Evolutionary conservation across 1,140 invertebrate species (phyloP), one percentile per base, ranked within the genome.

Genomic region (Eufriesea mexicana): DNA sequence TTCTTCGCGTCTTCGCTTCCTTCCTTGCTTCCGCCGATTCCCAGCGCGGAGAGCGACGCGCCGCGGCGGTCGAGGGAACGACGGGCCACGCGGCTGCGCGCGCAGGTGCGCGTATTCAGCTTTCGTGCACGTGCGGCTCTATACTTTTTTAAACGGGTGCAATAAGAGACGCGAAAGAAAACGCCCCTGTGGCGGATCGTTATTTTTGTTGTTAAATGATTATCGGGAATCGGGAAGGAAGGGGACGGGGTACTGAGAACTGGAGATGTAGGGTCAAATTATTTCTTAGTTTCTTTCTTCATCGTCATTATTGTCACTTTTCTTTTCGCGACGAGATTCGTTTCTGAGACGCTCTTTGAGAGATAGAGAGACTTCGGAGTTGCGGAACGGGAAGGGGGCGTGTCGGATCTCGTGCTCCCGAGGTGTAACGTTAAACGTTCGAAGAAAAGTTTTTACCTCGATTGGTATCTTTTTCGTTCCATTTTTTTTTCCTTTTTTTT

Each of bases 111-210:
- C 14, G 16, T 16, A 18, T 16, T 61, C 35, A 6, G 7, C 2
- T 59, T 67, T 20, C 10, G 16, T 45, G 25, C 8, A 20, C 4
- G 6, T 18, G 5, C 10, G 14, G 5, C 45, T n/a, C n/a, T 72
- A 25, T 81, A 45, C 5, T 55, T 64, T 45, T 86, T 55, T 10
- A 42, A 68, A 74, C n/a, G 49, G 73, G 74, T 86, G 68, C 84
- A 86, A 86, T 86, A 83, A 68, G 25, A 55, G 7, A 55, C 8
- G 18, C 20, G 67, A 25, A 55, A 8, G 49, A 47, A 23, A 18
- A 25, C 47, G 72, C 5, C 47, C 45, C 12, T 10, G 51, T 35
- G 45, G 7, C 18, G 57, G 72, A 51, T 70, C 78, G 47, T 45
- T 80, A 55, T 12, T 51, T 70, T 83, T 35, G 18, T 70, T 81